Percentiles rank a stretch among this genome's conserved stretches.
Conservation (phyloP, 2,113 vertebrate species). For the Strix aluco region DNA sequence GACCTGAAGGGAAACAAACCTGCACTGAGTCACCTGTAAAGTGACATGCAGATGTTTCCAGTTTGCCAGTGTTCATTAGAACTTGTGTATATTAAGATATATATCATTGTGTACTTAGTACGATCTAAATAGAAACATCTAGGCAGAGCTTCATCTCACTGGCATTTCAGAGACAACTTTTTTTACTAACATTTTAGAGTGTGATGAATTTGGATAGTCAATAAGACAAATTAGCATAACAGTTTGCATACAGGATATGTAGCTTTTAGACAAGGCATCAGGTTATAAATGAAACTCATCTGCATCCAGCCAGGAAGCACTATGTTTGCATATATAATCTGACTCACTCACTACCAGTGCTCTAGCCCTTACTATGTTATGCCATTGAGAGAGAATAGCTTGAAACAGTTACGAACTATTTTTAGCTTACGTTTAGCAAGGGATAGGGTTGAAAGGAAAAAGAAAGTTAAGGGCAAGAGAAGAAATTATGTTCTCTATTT, state of each 20-base stretch:
- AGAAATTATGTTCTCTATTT: neutral
- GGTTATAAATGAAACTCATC: slow-evolving; percentile 9
- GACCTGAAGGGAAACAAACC: neutral
- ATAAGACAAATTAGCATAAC: slow-evolving; percentile 3
- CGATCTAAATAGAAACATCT: neutral
- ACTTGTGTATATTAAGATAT: neutral
- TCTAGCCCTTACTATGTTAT: neutral
- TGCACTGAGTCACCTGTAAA: neutral
- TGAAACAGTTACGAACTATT: neutral
- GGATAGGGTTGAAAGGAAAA: neutral
- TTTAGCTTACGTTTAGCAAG: neutral
- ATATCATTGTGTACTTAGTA: neutral
- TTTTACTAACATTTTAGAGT: neutral
- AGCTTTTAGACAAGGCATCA: slow-evolving; percentile 2
- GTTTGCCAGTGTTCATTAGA: neutral
- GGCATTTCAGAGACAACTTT: neutral
- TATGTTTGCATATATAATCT: neutral
- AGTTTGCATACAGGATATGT: neutral
- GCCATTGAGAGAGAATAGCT: neutral
- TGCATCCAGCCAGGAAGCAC: neutral
- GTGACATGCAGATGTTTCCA: neutral
- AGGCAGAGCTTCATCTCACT: neutral
- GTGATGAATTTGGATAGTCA: neutral
- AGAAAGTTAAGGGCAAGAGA: neutral
- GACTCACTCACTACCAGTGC: neutral